Percentiles rank a stretch among this genome's conserved stretches.
phyloP scores from a whole-genome alignment of 2,113 vertebrate genomes.

The Cardinalis cardinalis region DNA sequence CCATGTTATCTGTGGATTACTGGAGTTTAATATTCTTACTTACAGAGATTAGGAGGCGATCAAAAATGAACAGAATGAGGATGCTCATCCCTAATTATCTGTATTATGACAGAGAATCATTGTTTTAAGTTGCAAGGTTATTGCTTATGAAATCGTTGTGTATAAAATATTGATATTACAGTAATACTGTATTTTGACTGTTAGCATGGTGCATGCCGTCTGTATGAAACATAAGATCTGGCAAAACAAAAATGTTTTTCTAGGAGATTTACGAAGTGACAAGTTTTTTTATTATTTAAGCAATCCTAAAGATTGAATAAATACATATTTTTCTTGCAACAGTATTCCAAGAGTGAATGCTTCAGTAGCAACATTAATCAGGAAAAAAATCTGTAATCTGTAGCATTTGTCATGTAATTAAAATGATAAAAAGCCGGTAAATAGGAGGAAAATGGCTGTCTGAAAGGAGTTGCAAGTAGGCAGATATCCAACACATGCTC shows the following conservation, averaged over 20 bases:
- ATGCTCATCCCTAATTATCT: conserved; percentile 49
- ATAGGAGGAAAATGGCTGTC: conserved; percentile 23
- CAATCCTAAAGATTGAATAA: conserved; percentile 42
- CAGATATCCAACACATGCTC: conserved; percentile 13
- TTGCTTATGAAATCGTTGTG: conserved; percentile 21
- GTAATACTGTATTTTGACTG: conserved; percentile 61
- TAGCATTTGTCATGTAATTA: conserved; percentile 51
- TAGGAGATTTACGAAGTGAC: conserved; percentile 38
- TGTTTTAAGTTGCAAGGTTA: conserved; percentile 58
- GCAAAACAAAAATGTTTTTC: conserved; percentile 59
- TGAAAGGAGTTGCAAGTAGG: conserved; percentile 28
- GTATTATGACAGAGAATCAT: conserved; percentile 59
- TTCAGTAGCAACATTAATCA: conserved; percentile 35
- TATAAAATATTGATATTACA: conserved; percentile 62
- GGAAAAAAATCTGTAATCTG: conserved; percentile 53
- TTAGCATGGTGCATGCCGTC: conserved; percentile 54
- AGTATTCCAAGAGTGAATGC: conserved; percentile 45
- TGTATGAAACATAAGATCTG: conserved; percentile 61
- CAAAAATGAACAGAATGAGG: conserved; percentile 16
- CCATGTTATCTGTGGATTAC: conserved; percentile 29
- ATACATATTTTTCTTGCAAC: conserved; percentile 38
- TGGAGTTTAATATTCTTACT: conserved; percentile 24
- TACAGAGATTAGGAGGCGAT: conserved; percentile 24
- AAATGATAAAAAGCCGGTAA: conserved; percentile 25
- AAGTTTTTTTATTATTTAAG: conserved; percentile 49